phyloP scores from a whole-genome alignment of 2,113 vertebrate genomes.

The Acanthochromis polyacanthus region DNA sequence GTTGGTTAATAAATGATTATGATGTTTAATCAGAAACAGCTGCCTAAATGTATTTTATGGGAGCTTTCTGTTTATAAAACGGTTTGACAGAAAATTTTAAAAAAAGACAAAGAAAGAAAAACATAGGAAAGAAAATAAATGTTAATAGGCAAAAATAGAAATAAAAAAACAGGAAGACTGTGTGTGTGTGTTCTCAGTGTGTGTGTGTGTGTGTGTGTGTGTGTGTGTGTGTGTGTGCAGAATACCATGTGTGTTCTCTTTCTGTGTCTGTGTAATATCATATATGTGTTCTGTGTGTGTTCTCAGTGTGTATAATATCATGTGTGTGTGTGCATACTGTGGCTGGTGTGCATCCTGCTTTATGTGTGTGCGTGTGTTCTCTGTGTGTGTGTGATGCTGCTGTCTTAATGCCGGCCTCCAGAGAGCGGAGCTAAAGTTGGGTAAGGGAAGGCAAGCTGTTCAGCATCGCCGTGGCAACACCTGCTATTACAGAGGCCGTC shows the following conservation, averaged over 20 bases:
- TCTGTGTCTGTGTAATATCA: no score
- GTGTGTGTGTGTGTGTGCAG: conserved; percentile 11
- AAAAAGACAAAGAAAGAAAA: not conserved
- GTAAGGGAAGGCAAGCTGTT: conserved; percentile 59
- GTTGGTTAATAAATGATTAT: no score
- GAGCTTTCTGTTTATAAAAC: no score
- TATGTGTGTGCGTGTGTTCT: conserved; percentile 1
- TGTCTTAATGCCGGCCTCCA: conserved; percentile 45
- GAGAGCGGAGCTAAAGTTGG: conserved; percentile 53
- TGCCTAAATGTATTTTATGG: no score
- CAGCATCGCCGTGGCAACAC: conserved; percentile 47
- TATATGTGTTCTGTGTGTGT: no score
- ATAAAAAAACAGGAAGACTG: not conserved
- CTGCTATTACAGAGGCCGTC: conserved; percentile 58
- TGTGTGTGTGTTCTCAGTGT: conserved; percentile 3
- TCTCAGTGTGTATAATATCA: not conserved
- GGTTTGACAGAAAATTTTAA: not conserved
- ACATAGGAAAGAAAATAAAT: not conserved
- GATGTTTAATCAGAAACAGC: no score
- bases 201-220: not conserved
- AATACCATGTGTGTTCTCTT: not conserved
- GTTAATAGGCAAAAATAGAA: not conserved
- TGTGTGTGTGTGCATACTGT: not conserved
- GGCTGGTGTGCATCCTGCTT: not conserved
- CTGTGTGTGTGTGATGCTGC: conserved; percentile 6